Conservation (phyloP, 2,888 invertebrate species). For the Leptopterna dolabrata region DNA sequence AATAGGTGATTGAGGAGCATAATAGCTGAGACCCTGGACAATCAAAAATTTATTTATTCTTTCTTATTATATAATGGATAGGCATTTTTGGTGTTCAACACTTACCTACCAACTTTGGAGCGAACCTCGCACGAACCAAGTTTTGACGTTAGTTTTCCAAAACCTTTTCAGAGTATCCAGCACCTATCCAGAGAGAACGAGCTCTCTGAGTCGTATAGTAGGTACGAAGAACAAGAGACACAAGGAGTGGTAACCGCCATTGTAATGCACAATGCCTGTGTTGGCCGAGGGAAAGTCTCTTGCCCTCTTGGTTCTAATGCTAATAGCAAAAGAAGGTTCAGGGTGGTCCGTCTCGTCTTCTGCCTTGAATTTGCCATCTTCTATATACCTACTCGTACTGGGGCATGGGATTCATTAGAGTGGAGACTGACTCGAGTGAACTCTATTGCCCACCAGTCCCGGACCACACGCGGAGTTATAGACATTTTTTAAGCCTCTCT, state of each 20-base stretch:
- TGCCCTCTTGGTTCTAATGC: neutral
- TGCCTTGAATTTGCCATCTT: neutral
- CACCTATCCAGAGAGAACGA: too few species aligned
- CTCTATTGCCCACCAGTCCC: neutral
- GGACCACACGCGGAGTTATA: neutral
- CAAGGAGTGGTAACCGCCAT: neutral
- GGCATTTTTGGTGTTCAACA: too few species aligned
- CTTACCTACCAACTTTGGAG: too few species aligned
- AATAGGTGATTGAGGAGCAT: too few species aligned
- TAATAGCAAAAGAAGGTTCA: neutral
- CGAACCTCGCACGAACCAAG: too few species aligned
- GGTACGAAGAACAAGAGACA: neutral
- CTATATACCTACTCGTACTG: neutral
- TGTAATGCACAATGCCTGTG: neutral
- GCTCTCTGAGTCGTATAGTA: too few species aligned
- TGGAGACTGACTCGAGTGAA: neutral
- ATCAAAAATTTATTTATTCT: too few species aligned
- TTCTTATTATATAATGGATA: too few species aligned
- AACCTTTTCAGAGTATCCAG: too few species aligned
- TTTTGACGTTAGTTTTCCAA: too few species aligned
- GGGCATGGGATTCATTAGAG: neutral
- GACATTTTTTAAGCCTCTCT: neutral
- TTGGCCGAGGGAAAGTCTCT: neutral
- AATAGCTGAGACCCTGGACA: too few species aligned
- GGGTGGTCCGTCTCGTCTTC: constrained; percentile 6